Conservation (phyloP, 2,888 invertebrate genomes). For the Lasioglossum malachurum region DNA sequence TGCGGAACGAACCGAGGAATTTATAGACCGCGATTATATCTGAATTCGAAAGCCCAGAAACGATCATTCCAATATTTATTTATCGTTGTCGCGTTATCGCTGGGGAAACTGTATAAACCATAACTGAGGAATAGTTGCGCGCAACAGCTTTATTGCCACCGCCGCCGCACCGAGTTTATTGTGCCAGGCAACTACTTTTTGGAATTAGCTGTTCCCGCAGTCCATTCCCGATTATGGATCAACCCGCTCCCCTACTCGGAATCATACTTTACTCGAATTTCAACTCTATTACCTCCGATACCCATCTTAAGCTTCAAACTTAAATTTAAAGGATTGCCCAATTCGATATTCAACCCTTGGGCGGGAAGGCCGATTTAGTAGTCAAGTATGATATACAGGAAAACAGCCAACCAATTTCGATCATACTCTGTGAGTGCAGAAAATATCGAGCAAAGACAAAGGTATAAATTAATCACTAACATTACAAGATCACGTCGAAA, state of each 20-base stretch:
- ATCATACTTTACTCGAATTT: slow-evolving; percentile 15
- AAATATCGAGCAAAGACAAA: neutral
- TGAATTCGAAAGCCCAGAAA: slow-evolving; percentile 38
- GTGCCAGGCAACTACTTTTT: slow-evolving; percentile 25
- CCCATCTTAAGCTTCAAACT: slow-evolving; percentile 11
- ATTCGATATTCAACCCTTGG: slow-evolving; percentile 3
- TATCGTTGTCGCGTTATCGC: slow-evolving; percentile 36
- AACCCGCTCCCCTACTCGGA: neutral
- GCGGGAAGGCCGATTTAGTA: neutral
- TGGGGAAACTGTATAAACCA: slow-evolving; percentile 23
- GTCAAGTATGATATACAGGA: neutral
- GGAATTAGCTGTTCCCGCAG: slow-evolving; percentile 31
- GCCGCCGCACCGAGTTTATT: slow-evolving; percentile 43
- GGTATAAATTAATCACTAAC: neutral
- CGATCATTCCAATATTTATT: slow-evolving; percentile 54
- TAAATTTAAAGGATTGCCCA: slow-evolving; percentile 4
- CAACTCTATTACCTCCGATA: slow-evolving; percentile 26
- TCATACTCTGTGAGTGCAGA: neutral
- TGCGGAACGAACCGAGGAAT: slow-evolving; percentile 22
- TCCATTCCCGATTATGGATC: slow-evolving; percentile 38
- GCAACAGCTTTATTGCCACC: slow-evolving; percentile 53
- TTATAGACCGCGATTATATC: slow-evolving; percentile 53
- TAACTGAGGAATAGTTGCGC: slow-evolving; percentile 26
- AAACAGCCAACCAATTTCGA: too few relatives aligned
- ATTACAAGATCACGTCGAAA: neutral